Percentiles rank a stretch among this genome's conserved stretches.
These are phyloP conservation scores for Drosophila orosa DNA, from an alignment of 1,140 invertebrate species.

Conservation along the genomic window DNA sequence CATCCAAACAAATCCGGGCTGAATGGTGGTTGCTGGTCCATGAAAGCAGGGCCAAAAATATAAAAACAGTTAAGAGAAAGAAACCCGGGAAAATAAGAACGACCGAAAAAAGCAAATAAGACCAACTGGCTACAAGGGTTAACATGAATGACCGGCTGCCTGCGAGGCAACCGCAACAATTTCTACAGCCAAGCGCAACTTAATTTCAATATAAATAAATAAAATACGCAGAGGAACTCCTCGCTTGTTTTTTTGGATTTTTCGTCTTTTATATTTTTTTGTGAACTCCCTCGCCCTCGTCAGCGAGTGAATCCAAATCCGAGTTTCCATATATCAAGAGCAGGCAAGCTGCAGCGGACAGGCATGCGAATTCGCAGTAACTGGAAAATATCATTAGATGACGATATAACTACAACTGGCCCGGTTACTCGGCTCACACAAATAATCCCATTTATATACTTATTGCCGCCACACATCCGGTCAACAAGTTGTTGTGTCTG, in stretches of 20 bases:
- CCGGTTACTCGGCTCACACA: constrained; percentile 43
- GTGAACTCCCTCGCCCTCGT: constrained; percentile 1
- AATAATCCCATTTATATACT: constrained; percentile 79
- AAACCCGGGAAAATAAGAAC: constrained; percentile 18
- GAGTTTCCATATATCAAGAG: constrained; percentile 40
- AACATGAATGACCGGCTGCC: constrained; percentile 53
- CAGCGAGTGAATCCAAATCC: constrained; percentile 29
- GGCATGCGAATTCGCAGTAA: constrained; percentile 13
- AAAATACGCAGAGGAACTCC: constrained; percentile 46
- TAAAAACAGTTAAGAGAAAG: constrained; percentile 41
- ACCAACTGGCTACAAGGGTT: constrained; percentile 66
- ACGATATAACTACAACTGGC: constrained; percentile 44
- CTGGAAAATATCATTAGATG: constrained; percentile 46
- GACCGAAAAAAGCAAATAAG: constrained; percentile 8
- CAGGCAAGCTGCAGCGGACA: constrained; percentile 11
- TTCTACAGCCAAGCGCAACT: constrained; percentile 74
- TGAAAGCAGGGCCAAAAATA: constrained; percentile 49
- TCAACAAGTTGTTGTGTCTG: constrained; percentile 74
- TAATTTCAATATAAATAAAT: constrained; percentile 83
- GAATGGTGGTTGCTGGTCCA: constrained; percentile 47
- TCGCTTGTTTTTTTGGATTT: constrained; percentile 8
- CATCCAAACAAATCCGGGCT: constrained; percentile 55
- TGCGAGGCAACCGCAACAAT: constrained; percentile 71
- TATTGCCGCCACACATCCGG: constrained; percentile 74
- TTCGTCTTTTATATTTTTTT: constrained; percentile 1